Conservation (phyloP, 2,797 vertebrate genomes). For the Myotis daubentonii region DNA sequence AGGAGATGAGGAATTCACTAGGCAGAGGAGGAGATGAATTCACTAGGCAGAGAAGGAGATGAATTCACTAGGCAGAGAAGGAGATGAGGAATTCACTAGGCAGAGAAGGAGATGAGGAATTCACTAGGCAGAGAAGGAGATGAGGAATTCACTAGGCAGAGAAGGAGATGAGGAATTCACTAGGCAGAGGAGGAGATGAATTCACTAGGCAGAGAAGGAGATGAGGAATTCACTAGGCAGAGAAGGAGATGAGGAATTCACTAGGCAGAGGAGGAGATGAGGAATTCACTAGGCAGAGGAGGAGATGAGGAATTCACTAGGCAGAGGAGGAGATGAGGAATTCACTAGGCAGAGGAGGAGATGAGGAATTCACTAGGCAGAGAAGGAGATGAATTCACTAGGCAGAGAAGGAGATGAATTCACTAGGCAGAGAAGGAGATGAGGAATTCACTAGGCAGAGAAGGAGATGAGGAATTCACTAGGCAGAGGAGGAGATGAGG, state of each 20-base stretch:
- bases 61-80: not conserved
- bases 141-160: not conserved
- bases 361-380: not conserved
- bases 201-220: not conserved
- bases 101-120: not conserved
- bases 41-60: not conserved
- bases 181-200: constrained; percentile 2
- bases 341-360: not conserved
- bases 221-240: not conserved
- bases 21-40: constrained; percentile 12
- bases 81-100: not conserved
- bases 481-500: not conserved
- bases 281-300: not conserved
- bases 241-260: not conserved
- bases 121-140: not conserved
- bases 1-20: not conserved
- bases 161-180: not conserved
- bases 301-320: not conserved
- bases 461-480: not conserved
- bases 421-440: not conserved
- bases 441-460: not conserved
- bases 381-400: not conserved
- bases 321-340: not conserved
- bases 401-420: constrained; percentile 12
- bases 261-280: not conserved